Evolutionary conservation across 2,113 vertebrate species (phyloP).

Genomic region (Prochilodus magdalenae): DNA sequence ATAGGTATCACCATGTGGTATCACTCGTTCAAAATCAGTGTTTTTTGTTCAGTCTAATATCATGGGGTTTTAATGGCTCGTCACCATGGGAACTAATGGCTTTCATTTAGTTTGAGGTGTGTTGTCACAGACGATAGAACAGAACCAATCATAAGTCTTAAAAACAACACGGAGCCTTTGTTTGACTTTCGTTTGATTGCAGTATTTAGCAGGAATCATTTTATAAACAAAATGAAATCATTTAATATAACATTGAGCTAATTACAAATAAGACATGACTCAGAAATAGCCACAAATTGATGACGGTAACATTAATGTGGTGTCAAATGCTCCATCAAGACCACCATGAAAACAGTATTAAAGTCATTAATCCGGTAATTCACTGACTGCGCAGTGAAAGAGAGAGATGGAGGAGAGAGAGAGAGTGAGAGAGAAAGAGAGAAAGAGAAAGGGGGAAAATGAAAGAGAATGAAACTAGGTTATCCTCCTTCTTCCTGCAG

Average conservation of each 20-base stretch:
- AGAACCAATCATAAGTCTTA: not conserved
- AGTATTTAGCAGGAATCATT: not conserved
- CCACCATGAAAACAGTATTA: not conserved
- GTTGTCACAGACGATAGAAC: slow-evolving; percentile 5
- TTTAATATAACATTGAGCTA: not conserved
- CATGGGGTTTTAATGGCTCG: not conserved
- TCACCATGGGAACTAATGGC: slow-evolving; percentile 22
- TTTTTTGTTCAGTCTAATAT: not conserved
- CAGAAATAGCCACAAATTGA: slow-evolving; percentile 19
- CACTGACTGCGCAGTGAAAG: not conserved
- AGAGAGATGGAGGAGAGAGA: not conserved
- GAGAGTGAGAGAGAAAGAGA: not conserved
- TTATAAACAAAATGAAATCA: not conserved
- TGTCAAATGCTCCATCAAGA: no score
- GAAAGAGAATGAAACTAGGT: slow-evolving; percentile 27
- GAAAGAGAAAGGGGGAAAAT: not conserved
- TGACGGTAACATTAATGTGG: not conserved
- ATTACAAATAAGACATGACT: not conserved
- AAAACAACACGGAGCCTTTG: not conserved
- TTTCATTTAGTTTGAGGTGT: slow-evolving; percentile 13
- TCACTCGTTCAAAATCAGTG: not conserved
- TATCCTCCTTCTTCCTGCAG: slow-evolving; percentile 20
- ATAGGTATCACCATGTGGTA: not conserved
- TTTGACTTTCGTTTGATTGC: slow-evolving; percentile 10
- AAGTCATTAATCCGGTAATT: no score